Evolutionary conservation across 1,140 invertebrate species (phyloP).

Genomic region (Drosophila melanogaster): DNA sequence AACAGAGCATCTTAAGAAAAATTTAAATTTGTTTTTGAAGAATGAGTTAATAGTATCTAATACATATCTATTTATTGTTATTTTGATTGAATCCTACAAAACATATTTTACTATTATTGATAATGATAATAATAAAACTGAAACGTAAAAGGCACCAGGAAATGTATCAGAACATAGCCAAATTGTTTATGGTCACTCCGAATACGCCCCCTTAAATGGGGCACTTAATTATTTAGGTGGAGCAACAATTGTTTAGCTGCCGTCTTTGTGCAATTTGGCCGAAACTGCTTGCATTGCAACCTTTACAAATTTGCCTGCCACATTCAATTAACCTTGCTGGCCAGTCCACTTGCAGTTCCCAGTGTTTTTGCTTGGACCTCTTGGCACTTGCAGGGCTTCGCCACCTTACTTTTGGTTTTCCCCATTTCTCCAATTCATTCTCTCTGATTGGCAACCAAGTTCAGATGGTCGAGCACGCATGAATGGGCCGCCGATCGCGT

Average conservation of each 20-base stretch:
- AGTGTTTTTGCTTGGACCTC: slow-evolving; percentile 36
- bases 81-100: too few relatives aligned
- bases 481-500: slow-evolving; percentile 74
- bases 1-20: too few relatives aligned
- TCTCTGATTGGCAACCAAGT: slow-evolving; percentile 38
- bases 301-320: slow-evolving; percentile 34
- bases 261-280: slow-evolving; percentile 1
- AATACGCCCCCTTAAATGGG: not conserved
- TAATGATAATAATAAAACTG: too few relatives aligned
- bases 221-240: not conserved
- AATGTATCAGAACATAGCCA: too few relatives aligned
- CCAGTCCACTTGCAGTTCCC: slow-evolving; percentile 53
- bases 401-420: slow-evolving; percentile 27
- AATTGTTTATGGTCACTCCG: not conserved
- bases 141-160: too few relatives aligned
- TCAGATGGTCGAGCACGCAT: slow-evolving; percentile 53
- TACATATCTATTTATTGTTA: too few relatives aligned
- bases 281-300: slow-evolving; percentile 30
- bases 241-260: slow-evolving; percentile 24
- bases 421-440: slow-evolving; percentile 29
- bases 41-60: too few relatives aligned
- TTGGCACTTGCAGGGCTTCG: slow-evolving; percentile 57
- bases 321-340: slow-evolving; percentile 67
- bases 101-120: too few relatives aligned
- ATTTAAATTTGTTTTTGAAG: too few relatives aligned